These are phyloP conservation scores for Stegodyphus mimosarum DNA, from an alignment of 1,140 invertebrate genomes.

Conservation along the genomic window DNA sequence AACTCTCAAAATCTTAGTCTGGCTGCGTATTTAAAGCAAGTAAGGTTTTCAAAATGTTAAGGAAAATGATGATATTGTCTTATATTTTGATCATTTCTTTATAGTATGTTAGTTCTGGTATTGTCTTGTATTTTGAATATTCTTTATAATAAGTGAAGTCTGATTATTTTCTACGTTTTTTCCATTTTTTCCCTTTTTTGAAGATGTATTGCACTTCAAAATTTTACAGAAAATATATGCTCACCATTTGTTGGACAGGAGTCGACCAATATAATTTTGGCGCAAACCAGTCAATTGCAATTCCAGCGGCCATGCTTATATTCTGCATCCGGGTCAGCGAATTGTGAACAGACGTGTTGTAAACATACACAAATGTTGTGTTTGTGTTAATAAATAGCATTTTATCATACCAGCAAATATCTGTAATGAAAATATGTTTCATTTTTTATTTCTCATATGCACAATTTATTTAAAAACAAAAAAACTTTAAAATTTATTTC, in stretches of 20 bases:
- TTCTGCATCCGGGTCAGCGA: conserved; percentile 72
- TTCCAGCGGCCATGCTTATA: conserved; percentile 78
- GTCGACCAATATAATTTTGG: conserved; percentile 91
- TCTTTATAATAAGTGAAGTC: too few relatives aligned
- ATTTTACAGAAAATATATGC: background rate
- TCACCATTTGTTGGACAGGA: conserved; percentile 77
- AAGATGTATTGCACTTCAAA: background rate
- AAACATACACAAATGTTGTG: conserved; percentile 77
- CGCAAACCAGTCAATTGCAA: conserved; percentile 90
- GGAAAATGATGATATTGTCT: too few relatives aligned
- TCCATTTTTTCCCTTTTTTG: background rate
- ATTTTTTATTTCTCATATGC: too few relatives aligned
- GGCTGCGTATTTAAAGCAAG: too few relatives aligned
- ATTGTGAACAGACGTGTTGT: conserved; percentile 75
- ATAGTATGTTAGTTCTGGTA: too few relatives aligned
- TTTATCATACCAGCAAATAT: conserved; percentile 78
- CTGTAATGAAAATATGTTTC: conserved; percentile 63
- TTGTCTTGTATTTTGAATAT: too few relatives aligned
- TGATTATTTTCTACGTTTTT: background rate
- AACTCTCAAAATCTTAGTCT: too few relatives aligned
- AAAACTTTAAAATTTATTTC: too few relatives aligned
- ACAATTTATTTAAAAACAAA: too few relatives aligned
- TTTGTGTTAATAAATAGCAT: conserved; percentile 80
- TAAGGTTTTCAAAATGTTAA: too few relatives aligned
- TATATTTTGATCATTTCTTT: too few relatives aligned